Base-by-base conservation (phyloP, 2,888 invertebrate genomes). In the Sinohyriopsis cumingii region DNA sequence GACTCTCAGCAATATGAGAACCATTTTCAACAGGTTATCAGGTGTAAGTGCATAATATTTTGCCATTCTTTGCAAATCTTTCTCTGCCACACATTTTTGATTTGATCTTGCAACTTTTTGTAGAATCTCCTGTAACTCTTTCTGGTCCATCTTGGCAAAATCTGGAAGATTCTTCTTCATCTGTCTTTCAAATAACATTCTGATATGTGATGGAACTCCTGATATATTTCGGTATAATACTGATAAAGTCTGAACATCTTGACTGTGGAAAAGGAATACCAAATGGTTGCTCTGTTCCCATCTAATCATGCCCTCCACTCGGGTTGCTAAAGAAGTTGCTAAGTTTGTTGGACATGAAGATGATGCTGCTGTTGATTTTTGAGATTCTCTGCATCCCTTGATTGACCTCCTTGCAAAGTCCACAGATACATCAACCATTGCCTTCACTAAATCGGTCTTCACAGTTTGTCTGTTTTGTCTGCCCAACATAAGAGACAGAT, bases 1-100 rank as follows among this genome's bases (percentile, higher is more conserved):
- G 1, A 82, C 65, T 28, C 83, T 65, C 20, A 83, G 66, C 28
- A 75, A 68, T 12, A 83, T 79, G n/a, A 83, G 62, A 54, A 82
- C 73, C 83, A 83, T 83, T 67, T 83, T 83, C 22, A 83, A 66
- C 9, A 83, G 72, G 67, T 83, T 83, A 59, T 83, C 83, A n/a
- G 83, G 79, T 20, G 83, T 83, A 12, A 82, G 70, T 1, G 82
- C 82, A 74, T 83, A 83, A 18, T 65, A 60, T 9, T 69, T 33
- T 15, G 75, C 55, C 45, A 80, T 61, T n/a, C 73, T 24, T 5
- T 60, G 5, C 5, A 80, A 56, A 24, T 22, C 55, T 5, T 63
- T 22, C 7, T 62, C 25, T 62, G 28, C 15, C 15, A 75, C 20
- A 33, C 71, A 63, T 59, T 56, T 63, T 28, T 66, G 68, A 55